Conservation (phyloP, 23 tunicate genomes). For the Trididemnum nubilum region DNA sequence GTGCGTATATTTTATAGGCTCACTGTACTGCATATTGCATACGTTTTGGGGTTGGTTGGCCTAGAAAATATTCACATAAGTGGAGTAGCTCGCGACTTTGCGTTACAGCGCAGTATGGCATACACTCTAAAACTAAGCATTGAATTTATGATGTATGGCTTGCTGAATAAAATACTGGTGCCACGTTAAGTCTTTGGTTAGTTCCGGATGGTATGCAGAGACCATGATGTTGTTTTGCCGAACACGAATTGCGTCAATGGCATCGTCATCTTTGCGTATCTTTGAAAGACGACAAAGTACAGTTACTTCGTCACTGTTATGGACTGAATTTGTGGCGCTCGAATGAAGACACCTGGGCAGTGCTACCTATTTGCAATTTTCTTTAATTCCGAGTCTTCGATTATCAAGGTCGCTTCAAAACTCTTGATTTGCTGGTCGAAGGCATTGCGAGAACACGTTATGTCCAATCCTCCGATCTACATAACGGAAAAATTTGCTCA, state of each 20-base stretch:
- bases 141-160: slow-evolving; percentile 1
- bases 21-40: no score
- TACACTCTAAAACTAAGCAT: background rate
- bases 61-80: no score
- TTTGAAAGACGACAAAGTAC: slow-evolving; percentile 47
- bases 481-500: no score
- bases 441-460: slow-evolving; percentile 69
- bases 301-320: slow-evolving; percentile 42
- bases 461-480: slow-evolving; percentile 81
- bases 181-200: slow-evolving; percentile 64
- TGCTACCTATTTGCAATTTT: background rate
- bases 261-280: background rate
- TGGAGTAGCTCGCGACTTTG: no score
- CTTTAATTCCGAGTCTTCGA: slow-evolving; percentile 38
- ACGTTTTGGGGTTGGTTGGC: no score
- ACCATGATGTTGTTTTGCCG: slow-evolving; percentile 69
- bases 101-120: no score
- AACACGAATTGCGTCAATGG: slow-evolving; percentile 39
- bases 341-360: slow-evolving; percentile 58
- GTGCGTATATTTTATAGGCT: no score
- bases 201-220: slow-evolving; percentile 75
- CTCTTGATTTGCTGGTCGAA: slow-evolving; percentile 65
- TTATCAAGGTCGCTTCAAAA: slow-evolving; percentile 23
- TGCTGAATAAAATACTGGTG: slow-evolving; percentile 52
- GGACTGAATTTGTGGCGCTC: slow-evolving; percentile 64